These are phyloP conservation scores for Drosophila nigricruria DNA, from an alignment of 2,888 invertebrate genomes.

Conservation along the genomic window DNA sequence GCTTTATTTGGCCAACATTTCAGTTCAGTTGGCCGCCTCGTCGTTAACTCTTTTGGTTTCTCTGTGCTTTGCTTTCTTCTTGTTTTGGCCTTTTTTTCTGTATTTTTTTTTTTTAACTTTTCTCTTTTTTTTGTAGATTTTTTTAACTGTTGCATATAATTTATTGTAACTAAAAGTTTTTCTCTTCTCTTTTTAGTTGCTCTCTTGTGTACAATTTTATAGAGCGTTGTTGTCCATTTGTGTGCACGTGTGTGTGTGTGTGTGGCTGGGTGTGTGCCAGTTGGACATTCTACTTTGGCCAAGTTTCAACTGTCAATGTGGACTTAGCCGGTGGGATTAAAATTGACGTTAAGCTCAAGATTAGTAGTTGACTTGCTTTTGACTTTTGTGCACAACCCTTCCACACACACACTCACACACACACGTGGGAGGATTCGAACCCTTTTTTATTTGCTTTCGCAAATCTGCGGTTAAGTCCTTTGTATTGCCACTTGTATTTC, in stretches of 20 bases:
- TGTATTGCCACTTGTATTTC: constrained; percentile 30
- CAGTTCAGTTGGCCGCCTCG: constrained; percentile 58
- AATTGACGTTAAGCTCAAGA: constrained; percentile 73
- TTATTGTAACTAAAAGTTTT: constrained; percentile 78
- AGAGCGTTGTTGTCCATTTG: constrained; percentile 37
- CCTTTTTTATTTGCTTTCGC: constrained; percentile 8
- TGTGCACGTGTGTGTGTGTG: constrained; percentile 12
- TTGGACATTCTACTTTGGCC: constrained; percentile 57
- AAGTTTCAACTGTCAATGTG: constrained; percentile 70
- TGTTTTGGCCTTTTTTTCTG: not conserved
- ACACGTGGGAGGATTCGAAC: not conserved
- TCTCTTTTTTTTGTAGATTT: constrained; percentile 1
- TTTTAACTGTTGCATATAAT: constrained; percentile 80
- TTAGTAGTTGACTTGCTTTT: constrained; percentile 71
- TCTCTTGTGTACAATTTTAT: constrained; percentile 76
- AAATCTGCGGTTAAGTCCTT: constrained; percentile 41
- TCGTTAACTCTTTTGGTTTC: constrained; percentile 72
- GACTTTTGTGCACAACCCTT: constrained; percentile 36
- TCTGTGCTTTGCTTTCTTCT: constrained; percentile 34
- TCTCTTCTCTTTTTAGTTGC: constrained; percentile 58
- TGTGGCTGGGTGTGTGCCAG: constrained; percentile 24
- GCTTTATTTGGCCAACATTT: constrained; percentile 76
- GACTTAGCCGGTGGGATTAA: constrained; percentile 68
- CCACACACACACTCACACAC: not conserved
- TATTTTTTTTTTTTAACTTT: not conserved